Base-by-base conservation (phyloP, 2,888 invertebrate species). In the Perizoma affinitatum region DNA sequence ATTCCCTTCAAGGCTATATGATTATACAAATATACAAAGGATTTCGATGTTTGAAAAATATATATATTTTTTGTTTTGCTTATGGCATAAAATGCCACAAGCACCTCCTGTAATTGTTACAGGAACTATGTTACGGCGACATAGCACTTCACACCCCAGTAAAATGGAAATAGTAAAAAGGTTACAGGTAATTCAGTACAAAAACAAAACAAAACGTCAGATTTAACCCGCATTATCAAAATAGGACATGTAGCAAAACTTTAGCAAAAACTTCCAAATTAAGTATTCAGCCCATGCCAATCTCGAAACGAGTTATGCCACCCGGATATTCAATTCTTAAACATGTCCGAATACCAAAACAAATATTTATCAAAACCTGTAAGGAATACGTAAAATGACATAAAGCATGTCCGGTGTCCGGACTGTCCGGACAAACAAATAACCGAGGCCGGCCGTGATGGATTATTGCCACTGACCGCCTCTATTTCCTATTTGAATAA, bases 311-410 rank as follows among this genome's bases (percentile, higher is more conserved):
- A 75, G 81, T 79, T 75, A 75, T 79, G 72, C 76, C 51, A 48
- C 49, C 88, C 90, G 91, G 90, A 91, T 86, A 90, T 91, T 90
- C 91, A 91, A 91, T 92, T 88, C 87, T 82, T 83, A 81, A 79
- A 84, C 86, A 84, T 88, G 88, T 90, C 91, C 85, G 78, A 90
- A 89, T 79, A 80, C 75, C 82, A 79, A 82, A 90, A 91, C 92
- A 91, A 90, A 91, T 91, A 92, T 92, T 90, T 91, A 91, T 92
- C 91, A 91, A 88, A 87, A 87, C 90, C 88, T 90, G 91, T 85
- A 84, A 90, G 90, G 92, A 92, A 92, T 92, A 90, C 90, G 80
- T 84, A 91, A 91, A 88, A 86, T 86, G 88, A 87, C 90, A 88
- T 86, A 88, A 86, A 90, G 88, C 87, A 87, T 82, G 86, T 76